phyloP scores from a whole-genome alignment of 2,888 invertebrate genomes.

The Idaea straminata region DNA sequence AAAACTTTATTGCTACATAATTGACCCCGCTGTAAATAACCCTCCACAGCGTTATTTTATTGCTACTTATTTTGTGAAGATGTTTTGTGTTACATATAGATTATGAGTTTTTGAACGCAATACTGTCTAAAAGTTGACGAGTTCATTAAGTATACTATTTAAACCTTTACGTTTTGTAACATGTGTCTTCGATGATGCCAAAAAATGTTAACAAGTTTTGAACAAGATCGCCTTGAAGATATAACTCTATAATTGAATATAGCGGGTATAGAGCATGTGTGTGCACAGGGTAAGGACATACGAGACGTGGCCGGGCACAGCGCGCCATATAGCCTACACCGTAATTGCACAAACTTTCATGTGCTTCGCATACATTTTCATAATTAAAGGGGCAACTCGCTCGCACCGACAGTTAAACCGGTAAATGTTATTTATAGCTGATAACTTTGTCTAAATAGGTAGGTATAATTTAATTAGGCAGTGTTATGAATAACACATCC shows the following conservation, averaged over 20 bases:
- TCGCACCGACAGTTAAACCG: conserved; percentile 65
- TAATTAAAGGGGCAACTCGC: conserved; percentile 75
- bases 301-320: conserved; percentile 55
- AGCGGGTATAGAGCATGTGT: conserved; percentile 47
- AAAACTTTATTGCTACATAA: conserved; percentile 77
- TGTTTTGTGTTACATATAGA: conserved; percentile 5
- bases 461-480: conserved; percentile 15
- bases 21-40: conserved; percentile 71
- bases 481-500: conserved; percentile 4
- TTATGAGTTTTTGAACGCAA: background rate
- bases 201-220: conserved; percentile 34
- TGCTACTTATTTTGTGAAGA: conserved; percentile 38
- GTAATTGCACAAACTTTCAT: conserved; percentile 79
- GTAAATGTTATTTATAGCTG: conserved; percentile 61
- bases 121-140: background rate
- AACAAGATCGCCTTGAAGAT: conserved; percentile 58
- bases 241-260: conserved; percentile 70
- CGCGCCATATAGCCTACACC: conserved; percentile 51
- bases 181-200: conserved; percentile 13
- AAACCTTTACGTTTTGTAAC: too few species aligned
- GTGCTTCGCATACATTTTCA: conserved; percentile 79
- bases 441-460: conserved; percentile 45
- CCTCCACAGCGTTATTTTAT: conserved; percentile 52
- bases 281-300: conserved; percentile 54
- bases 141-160: background rate